Evolutionary conservation across 2,797 vertebrate species (phyloP), one percentile per base, ranked within the genome.

Genomic region (Cirrhinus mrigala): DNA sequence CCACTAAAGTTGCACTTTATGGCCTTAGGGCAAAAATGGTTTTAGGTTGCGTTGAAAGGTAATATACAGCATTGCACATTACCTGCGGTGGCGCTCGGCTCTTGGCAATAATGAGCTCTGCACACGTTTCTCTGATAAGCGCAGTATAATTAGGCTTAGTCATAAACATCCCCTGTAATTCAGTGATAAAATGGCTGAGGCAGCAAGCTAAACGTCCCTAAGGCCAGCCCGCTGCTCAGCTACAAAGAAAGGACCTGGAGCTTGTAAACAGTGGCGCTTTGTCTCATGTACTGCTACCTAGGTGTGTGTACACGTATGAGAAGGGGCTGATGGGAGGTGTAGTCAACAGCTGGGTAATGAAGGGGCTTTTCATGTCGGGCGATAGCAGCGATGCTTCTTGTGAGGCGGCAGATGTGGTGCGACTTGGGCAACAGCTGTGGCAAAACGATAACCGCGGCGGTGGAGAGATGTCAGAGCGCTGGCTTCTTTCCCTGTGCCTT

Each of bases 141-240:
- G 87, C 90, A 91, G 92, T 93, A 94, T 95, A 95, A 95, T 96
- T 95, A 95, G 95, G 94, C 93, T 95, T 93, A 95, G 93, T 94
- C 94, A 94, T 94, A 96, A 94, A 94, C 93, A 92, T 93, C 91
- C 92, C 87, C 94, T 95, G 95, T 94, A 94, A 93, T 91, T 92
- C 93, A 88, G 91, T 93, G 95, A 96, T 95, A 96, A 96, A 95
- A 93, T 91, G 89, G 50, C 79, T 40, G 60, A 71, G 75, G 79
- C 70, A 69, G 54, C 3, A 11, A 22, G 37, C 24, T n/a, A 40
- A 79, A 58, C 48, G 33, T 46, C 73, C 46, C 11, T 3, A 14
- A 48, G 62, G 74, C 56, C n/a, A n/a, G 29, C 79, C 62, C 8
- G 7, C 79, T 24, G 22, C 66, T 58, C 24, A 27, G 81, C 69